These are phyloP conservation scores for Agrochola macilenta DNA, from an alignment of 2,888 invertebrate genomes.

Conservation along the genomic window DNA sequence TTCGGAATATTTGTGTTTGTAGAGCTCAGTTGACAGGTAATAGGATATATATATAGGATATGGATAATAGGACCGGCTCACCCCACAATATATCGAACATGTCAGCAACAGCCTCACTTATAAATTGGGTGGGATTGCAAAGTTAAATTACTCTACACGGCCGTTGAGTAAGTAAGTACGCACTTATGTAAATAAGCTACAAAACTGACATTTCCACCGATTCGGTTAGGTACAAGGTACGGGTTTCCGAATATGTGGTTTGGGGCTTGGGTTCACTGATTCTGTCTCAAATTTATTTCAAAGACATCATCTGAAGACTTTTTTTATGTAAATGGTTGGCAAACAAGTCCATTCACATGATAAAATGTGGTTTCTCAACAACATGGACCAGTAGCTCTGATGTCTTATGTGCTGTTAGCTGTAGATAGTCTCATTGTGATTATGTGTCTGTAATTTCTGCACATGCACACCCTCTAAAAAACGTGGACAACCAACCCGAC, in stretches of 20 bases:
- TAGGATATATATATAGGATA: too few species aligned
- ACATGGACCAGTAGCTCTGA: background rate
- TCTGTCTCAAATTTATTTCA: constrained; percentile 1
- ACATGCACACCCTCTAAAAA: constrained; percentile 1
- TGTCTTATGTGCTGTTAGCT: too few species aligned
- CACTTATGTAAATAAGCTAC: constrained; percentile 54
- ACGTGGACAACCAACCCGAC: too few species aligned
- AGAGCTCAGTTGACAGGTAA: constrained; percentile 5
- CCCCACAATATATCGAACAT: constrained; percentile 59
- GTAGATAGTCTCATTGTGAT: background rate
- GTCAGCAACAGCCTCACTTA: constrained; percentile 62
- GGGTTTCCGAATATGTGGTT: constrained; percentile 20
- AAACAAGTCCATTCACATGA: background rate
- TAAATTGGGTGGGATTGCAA: constrained; percentile 68
- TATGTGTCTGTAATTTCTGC: background rate
- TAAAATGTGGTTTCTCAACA: background rate
- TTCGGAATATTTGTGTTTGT: constrained; percentile 6
- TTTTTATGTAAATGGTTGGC: background rate
- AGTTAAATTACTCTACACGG: constrained; percentile 72
- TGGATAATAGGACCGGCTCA: constrained; percentile 6
- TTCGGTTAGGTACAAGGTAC: constrained; percentile 22
- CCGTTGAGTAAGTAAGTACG: constrained; percentile 42
- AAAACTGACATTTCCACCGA: constrained; percentile 32
- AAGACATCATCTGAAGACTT: constrained; percentile 4
- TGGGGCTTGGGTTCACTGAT: background rate